Evolutionary conservation across 2,888 invertebrate genomes (phyloP), one percentile per base, ranked within the genome.

Genomic region (Rotaria magnacalcarata): DNA sequence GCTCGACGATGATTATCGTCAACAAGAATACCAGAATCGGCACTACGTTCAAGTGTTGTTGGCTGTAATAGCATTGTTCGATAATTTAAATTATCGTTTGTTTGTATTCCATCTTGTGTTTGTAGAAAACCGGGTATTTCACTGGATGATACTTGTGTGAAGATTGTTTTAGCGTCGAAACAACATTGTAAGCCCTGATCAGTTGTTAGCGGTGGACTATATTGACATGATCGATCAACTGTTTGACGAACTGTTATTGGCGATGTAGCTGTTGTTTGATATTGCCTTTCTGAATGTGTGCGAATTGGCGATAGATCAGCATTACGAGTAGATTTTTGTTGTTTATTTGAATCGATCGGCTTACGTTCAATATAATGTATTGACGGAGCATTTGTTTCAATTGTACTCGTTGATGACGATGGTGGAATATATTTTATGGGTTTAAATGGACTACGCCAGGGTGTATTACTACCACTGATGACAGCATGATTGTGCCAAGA

Each of bases 371-470:
- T 43, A 47, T 43, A 8, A 80, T 80, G 4, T 80, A 47, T 47
- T 41, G 19, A 41, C 21, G 41, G 19, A 7, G 3, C 6, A 41
- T 19, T 5, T 47, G 7, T 21, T 47, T 34, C 0, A 6, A 11
- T 43, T 43, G 43, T 21, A n/a, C 21, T 47, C 1, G 14, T 50
- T 11, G 50, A 50, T 14, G 11, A 11, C 1, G 50, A 50, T 14
- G 21, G 47, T 43, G 43, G 75, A 21, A 8, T 24, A 21, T 43
- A 6, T 43, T 47, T 47, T 16, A 27, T 34, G 34, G 67, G 34
- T 34, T 67, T 67, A 27, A 67, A 67, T 47, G 75, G 75, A 80
- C 75, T 80, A 43, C 75, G 41, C 75, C 75, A 80, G 24, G 75
- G 10, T 47, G 47, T 80, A 80, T 24, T 19, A 80, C 47, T 47